Evolutionary conservation across 2,113 vertebrate genomes (phyloP).

Genomic region (Hepsetus odoe): DNA sequence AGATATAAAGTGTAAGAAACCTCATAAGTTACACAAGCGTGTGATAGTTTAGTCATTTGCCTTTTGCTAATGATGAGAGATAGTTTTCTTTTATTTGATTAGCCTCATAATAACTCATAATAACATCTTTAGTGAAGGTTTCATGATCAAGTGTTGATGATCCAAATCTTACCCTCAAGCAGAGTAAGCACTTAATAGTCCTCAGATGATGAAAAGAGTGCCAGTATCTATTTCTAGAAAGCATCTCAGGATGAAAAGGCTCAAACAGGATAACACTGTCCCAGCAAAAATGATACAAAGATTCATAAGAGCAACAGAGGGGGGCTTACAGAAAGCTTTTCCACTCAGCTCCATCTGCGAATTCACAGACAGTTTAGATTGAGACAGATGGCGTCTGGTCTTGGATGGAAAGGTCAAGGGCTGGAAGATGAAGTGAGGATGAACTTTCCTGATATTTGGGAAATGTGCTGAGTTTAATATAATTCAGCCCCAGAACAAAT

Average conservation of each 20-base stretch:
- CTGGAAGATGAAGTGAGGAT: constrained; percentile 2
- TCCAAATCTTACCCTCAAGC: neutral
- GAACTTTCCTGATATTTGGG: constrained; percentile 36
- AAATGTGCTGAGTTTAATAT: constrained; percentile 21
- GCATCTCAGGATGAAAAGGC: neutral
- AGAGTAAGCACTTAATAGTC: neutral
- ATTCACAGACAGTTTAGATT: neutral
- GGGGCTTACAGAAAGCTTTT: neutral
- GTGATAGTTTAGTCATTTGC: too few relatives aligned
- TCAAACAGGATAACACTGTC: neutral
- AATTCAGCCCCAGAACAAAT: neutral
- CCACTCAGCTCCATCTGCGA: neutral
- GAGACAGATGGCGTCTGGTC: constrained; percentile 5
- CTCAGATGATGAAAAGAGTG: neutral
- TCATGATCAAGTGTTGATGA: neutral
- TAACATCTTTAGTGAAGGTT: neutral
- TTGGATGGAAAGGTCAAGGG: constrained; percentile 33
- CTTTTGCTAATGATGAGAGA: neutral
- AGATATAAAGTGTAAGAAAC: too few relatives aligned
- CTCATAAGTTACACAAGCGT: too few relatives aligned
- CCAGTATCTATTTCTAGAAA: neutral
- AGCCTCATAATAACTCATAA: neutral
- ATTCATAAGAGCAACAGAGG: neutral
- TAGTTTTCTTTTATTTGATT: neutral
- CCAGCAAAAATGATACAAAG: neutral